Evolutionary conservation across 2,797 vertebrate species (phyloP).

Genomic region (Muscicapa comitata): DNA sequence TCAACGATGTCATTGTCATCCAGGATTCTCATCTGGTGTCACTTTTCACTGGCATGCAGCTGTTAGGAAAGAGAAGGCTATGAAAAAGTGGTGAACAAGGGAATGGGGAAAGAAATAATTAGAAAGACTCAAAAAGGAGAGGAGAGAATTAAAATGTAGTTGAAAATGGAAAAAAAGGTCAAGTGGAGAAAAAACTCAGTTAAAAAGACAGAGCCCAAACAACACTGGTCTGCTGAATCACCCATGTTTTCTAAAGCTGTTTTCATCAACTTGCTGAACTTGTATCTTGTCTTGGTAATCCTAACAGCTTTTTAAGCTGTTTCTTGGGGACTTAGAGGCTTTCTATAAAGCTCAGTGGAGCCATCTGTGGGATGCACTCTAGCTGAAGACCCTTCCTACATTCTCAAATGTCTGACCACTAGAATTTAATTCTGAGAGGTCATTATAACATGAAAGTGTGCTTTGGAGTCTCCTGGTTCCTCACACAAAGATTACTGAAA

Average conservation of each 20-base stretch:
- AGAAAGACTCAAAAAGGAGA: not conserved
- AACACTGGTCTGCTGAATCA: not conserved
- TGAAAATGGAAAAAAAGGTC: not conserved
- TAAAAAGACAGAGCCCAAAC: not conserved
- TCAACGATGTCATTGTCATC: not conserved
- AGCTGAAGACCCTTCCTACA: not conserved
- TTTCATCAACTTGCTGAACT: not conserved
- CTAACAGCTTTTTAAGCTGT: not conserved
- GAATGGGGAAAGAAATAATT: not conserved
- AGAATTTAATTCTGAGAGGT: not conserved
- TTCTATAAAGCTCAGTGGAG: not conserved
- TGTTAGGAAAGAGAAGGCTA: not conserved
- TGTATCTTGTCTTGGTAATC: not conserved
- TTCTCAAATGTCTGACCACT: not conserved
- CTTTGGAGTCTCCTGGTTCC: not conserved
- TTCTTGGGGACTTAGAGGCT: not conserved
- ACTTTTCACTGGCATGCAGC: not conserved
- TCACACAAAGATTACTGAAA: not conserved
- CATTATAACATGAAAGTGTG: not conserved
- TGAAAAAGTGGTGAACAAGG: not conserved
- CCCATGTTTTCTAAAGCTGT: not conserved
- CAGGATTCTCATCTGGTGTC: not conserved
- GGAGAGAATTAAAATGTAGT: not conserved
- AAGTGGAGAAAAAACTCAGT: not conserved
- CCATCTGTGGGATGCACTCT: not conserved